Evolutionary conservation across 2,113 vertebrate species (phyloP).

Genomic region (Seriola dumerili): DNA sequence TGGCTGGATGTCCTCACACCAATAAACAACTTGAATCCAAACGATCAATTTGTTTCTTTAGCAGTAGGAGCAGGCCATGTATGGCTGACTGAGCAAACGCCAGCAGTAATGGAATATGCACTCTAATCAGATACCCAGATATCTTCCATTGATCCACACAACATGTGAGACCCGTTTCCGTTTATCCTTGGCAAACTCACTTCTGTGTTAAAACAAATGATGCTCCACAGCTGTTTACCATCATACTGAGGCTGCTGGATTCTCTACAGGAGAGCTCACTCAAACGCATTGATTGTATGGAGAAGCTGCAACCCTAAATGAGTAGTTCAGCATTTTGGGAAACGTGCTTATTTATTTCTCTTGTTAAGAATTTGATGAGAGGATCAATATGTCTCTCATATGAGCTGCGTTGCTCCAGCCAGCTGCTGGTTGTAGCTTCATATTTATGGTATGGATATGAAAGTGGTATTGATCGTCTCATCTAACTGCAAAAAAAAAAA

Average conservation of each 20-base stretch:
- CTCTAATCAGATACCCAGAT: not conserved
- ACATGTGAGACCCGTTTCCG: not conserved
- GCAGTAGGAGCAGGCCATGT: not conserved
- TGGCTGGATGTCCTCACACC: not conserved
- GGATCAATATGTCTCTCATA: not conserved
- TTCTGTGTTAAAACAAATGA: not conserved
- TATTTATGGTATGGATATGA: not conserved
- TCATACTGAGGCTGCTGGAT: conserved; percentile 5
- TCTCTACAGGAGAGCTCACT: not conserved
- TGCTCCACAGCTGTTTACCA: not conserved
- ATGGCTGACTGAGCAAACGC: not conserved
- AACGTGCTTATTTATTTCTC: not conserved
- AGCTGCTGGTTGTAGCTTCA: not conserved
- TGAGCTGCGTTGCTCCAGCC: not conserved
- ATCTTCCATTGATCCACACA: not conserved
- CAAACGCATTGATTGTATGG: not conserved
- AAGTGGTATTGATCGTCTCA: not conserved
- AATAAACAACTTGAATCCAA: not conserved
- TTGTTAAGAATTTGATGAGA: not conserved
- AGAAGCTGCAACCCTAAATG: conserved; percentile 7
- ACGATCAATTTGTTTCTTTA: conserved; percentile 2
- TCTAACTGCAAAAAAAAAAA: not conserved
- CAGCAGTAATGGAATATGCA: not conserved
- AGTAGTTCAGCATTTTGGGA: not conserved
- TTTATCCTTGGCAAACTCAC: not conserved